phyloP scores from a whole-genome alignment of 2,888 invertebrate species.

The Mechanitis mazaeus region DNA sequence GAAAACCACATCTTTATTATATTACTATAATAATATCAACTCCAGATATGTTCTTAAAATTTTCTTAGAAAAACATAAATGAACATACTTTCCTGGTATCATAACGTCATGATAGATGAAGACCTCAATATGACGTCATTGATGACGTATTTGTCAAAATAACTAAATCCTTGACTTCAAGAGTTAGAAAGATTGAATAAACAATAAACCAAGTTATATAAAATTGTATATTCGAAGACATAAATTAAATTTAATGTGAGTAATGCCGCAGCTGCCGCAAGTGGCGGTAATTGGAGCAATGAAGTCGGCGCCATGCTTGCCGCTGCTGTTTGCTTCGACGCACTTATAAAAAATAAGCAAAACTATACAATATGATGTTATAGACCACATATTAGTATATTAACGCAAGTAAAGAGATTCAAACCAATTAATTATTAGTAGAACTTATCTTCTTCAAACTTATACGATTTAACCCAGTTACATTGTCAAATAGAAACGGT shows the following conservation, averaged over 20 bases:
- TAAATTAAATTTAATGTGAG: conserved; percentile 24
- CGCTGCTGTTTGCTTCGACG: conserved; percentile 4
- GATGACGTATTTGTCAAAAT: too few relatives aligned
- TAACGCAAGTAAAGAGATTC: background rate
- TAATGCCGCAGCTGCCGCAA: conserved; percentile 43
- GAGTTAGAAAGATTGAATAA: background rate
- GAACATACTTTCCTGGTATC: too few relatives aligned
- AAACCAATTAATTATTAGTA: background rate
- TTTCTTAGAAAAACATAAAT: too few relatives aligned
- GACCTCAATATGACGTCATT: too few relatives aligned
- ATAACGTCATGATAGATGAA: too few relatives aligned
- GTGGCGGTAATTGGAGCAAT: conserved; percentile 65
- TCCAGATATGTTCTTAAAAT: too few relatives aligned
- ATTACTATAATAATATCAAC: too few relatives aligned
- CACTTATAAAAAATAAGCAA: too few relatives aligned
- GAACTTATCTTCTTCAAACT: background rate
- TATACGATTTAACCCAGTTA: background rate
- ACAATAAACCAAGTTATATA: conserved; percentile 5
- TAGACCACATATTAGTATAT: background rate
- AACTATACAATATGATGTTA: too few relatives aligned
- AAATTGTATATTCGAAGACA: conserved; percentile 18
- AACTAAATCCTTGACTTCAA: background rate
- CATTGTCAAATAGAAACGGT: background rate
- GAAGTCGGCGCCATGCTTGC: conserved; percentile 56
- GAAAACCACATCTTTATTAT: too few relatives aligned